Conservation (phyloP, 2,113 vertebrate species). For the Pollachius pollachius region DNA sequence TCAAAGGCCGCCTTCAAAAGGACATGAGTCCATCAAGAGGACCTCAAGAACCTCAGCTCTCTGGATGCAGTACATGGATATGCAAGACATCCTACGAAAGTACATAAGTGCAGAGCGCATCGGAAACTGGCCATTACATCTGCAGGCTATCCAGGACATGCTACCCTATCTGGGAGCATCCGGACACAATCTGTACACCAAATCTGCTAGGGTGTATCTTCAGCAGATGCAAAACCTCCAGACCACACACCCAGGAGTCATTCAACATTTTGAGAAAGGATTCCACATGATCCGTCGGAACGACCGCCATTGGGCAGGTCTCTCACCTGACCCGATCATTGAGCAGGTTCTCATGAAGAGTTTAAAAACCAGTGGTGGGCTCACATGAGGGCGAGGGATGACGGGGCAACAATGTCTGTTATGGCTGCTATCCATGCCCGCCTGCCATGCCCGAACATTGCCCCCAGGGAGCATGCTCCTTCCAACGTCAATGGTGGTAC, state of each 20-base stretch:
- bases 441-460: too few species aligned
- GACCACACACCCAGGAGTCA: too few species aligned
- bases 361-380: constrained; percentile 6
- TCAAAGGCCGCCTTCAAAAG: not conserved
- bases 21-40: constrained; percentile 1
- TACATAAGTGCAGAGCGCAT: not conserved
- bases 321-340: constrained; percentile 1
- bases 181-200: not conserved
- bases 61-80: constrained; percentile 4
- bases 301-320: not conserved
- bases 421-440: not conserved
- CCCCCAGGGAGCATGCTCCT: too few species aligned
- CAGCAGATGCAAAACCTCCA: not conserved
- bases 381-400: constrained; percentile 6
- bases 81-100: not conserved
- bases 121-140: not conserved
- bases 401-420: not conserved
- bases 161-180: constrained; percentile 2
- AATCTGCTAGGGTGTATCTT: not conserved
- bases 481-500: too few species aligned
- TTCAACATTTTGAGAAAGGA: too few species aligned
- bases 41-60: constrained; percentile 8
- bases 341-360: constrained; percentile 9
- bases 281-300: not conserved
- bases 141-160: constrained; percentile 3